phyloP scores from a whole-genome alignment of 1,140 invertebrate genomes.

The Philotrypesis tridentata region DNA sequence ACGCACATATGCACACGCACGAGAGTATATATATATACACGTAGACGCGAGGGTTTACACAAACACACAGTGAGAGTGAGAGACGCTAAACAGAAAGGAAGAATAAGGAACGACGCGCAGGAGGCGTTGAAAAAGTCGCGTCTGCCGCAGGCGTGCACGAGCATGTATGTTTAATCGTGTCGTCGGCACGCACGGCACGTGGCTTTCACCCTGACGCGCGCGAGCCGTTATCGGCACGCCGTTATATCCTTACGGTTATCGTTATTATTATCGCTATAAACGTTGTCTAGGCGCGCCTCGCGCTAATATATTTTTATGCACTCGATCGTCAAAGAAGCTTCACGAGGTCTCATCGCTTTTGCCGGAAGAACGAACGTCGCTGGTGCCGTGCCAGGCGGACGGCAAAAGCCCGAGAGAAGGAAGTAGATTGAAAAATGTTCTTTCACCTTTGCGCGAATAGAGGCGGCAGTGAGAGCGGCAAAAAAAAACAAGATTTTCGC shows the following conservation, averaged over 20 bases:
- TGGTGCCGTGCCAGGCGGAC: neutral
- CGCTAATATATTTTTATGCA: neutral
- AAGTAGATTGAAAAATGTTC: neutral
- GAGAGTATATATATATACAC: too few relatives aligned
- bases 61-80: too few relatives aligned
- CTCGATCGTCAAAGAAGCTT: neutral
- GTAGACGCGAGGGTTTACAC: too few relatives aligned
- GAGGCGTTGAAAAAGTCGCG: neutral
- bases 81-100: neutral
- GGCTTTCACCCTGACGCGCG: neutral
- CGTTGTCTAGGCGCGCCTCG: neutral
- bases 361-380: slow-evolving; percentile 4
- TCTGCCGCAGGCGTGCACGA: neutral
- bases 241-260: neutral
- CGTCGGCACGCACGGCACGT: neutral
- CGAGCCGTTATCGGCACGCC: neutral
- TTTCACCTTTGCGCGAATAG: neutral
- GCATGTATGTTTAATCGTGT: neutral
- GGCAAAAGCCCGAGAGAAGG: neutral
- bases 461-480: neutral
- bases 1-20: too few relatives aligned
- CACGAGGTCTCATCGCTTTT: neutral
- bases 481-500: neutral
- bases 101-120: neutral
- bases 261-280: slow-evolving; percentile 12